Base-by-base conservation (phyloP, 2,113 vertebrate genomes). In the Hemiscyllium ocellatum region DNA sequence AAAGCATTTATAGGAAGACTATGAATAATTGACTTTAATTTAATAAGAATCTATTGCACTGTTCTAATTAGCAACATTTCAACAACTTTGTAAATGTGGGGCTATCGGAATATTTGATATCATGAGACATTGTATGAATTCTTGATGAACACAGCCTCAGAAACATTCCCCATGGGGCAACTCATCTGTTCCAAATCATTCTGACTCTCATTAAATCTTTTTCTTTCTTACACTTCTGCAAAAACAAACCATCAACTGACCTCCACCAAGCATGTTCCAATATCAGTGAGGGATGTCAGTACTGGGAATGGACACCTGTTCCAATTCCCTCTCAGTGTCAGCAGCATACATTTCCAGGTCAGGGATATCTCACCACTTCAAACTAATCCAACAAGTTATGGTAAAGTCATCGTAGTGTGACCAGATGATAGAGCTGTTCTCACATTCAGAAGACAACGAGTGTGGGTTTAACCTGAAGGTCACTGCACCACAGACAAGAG, bases 11-110 rank as follows among this genome's bases (percentile, higher is more conserved):
- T 1, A 3, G 61, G 20, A n/a, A 91, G 4, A 66, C 29, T 19
- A 52, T 91, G 61, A 91, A 91, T 91, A 91, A 91, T 91, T 91
- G 37, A 91, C 33, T 20, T 5, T 19, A 37, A 91, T 91, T 91
- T 91, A 91, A 91, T 91, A 91, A 91, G 89, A 91, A 66, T 91
- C 61, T 91, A 91, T 91, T 91, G 61, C 33, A 37, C 33, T 66
- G 78, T 83, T n/a, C 61, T 91, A 91, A 91, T 91, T 91, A 91
- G 19, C 33, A 91, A 91, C 37, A 66, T 91, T 91, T 66, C 89
- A 91, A 91, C 89, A 61, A 66, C 89, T 91, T 56, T 37, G 89
- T 91, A 66, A 91, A 91, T 91, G 89, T 65, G 19, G 29, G 66
- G 66, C 29, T 66, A n/a, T 91, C 37, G 89, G 89, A 91, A 91